A percentile compares a stretch with the other conserved stretches of the same genome.
Conservation (phyloP, 1,140 invertebrate species). For the Achatina immaculata region DNA sequence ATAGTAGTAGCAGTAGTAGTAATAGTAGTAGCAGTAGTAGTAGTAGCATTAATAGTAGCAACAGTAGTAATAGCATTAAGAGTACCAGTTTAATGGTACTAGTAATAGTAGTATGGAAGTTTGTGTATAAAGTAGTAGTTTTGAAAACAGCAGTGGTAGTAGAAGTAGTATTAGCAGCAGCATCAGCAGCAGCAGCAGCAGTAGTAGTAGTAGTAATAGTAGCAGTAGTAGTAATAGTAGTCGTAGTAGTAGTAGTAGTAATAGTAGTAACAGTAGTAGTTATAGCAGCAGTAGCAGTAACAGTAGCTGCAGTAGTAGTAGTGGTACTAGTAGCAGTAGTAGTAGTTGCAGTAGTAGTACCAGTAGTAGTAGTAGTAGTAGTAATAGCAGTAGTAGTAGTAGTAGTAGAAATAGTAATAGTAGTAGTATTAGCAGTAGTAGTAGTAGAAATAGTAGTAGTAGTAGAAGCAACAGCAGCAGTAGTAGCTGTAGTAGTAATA, state of each 20-base stretch:
- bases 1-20: slow-evolving; percentile 4
- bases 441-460: slow-evolving; percentile 18
- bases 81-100: not conserved
- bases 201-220: not conserved
- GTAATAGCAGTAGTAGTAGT: not conserved
- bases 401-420: not conserved
- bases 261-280: slow-evolving; percentile 11
- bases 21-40: slow-evolving; percentile 14
- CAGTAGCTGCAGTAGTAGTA: not conserved
- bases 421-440: not conserved
- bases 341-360: not conserved
- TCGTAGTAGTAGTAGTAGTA: not conserved
- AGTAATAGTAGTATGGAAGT: no score
- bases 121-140: not conserved
- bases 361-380: not conserved
- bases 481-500: slow-evolving; percentile 2
- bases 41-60: slow-evolving; percentile 6
- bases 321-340: not conserved
- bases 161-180: not conserved
- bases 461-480: not conserved
- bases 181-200: not conserved
- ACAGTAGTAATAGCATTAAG: not conserved
- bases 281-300: not conserved
- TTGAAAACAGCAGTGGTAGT: not conserved
- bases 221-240: not conserved